A percentile compares a stretch with the other conserved stretches of the same genome.
phyloP scores from a whole-genome alignment of 2,113 vertebrate genomes.

The Leptobrachium leishanense region DNA sequence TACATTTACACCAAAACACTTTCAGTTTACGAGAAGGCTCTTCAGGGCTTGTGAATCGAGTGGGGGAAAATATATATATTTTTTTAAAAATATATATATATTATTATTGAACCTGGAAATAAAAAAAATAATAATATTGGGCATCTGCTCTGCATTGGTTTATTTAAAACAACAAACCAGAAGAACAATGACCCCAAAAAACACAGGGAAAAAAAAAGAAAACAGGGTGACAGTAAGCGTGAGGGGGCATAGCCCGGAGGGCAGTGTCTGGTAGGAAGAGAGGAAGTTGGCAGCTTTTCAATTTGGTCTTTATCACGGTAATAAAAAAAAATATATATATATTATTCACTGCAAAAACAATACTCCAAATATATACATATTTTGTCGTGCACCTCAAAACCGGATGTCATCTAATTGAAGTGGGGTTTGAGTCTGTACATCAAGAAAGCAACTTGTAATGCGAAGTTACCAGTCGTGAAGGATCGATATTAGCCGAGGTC shows the following conservation, averaged over 20 bases:
- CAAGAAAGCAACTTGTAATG: background rate
- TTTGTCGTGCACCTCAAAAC: constrained; percentile 8
- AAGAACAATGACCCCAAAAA: background rate
- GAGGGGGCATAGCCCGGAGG: background rate
- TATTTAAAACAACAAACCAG: constrained; percentile 48
- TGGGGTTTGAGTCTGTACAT: background rate
- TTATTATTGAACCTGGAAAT: constrained; percentile 36
- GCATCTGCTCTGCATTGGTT: constrained; percentile 30
- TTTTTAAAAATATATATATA: constrained; percentile 15
- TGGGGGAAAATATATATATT: constrained; percentile 12
- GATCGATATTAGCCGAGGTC: too few relatives aligned
- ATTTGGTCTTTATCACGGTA: constrained; percentile 30
- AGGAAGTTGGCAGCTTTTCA: background rate
- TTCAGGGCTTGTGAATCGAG: background rate
- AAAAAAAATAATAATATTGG: constrained; percentile 17
- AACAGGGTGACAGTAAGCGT: background rate
- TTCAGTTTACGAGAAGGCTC: too few relatives aligned
- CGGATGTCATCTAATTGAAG: background rate
- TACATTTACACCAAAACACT: too few relatives aligned
- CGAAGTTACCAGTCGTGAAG: background rate
- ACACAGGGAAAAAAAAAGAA: background rate
- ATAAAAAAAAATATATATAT: background rate
- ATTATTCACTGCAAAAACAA: constrained; percentile 38
- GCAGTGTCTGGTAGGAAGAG: constrained; percentile 25
- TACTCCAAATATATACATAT: constrained; percentile 22